These are phyloP conservation scores for Euborellia annulipes DNA, from an alignment of 1,140 invertebrate species.

Conservation along the genomic window DNA sequence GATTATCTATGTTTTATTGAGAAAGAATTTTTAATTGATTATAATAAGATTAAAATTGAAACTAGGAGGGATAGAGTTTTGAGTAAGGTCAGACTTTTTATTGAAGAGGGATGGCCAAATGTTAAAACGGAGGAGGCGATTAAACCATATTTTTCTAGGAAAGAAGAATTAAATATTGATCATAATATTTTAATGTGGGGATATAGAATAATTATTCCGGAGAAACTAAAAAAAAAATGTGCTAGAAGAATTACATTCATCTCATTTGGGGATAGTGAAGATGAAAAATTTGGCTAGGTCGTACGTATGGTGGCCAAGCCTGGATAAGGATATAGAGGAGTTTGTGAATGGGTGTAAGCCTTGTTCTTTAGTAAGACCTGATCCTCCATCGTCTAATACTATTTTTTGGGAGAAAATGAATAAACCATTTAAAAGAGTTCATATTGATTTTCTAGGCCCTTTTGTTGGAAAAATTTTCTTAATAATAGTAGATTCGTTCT, in stretches of 20 bases:
- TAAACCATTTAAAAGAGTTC: not conserved
- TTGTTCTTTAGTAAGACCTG: too few species aligned
- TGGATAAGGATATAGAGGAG: not conserved
- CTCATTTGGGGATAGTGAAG: constrained; percentile 9
- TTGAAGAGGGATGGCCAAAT: not conserved
- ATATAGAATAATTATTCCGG: constrained; percentile 3
- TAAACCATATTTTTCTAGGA: not conserved
- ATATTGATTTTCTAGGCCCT: not conserved
- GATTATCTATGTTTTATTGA: constrained; percentile 3
- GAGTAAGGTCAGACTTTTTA: not conserved
- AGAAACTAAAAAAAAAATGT: not conserved
- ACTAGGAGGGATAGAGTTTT: not conserved
- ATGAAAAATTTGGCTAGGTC: constrained; percentile 9
- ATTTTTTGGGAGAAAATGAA: not conserved
- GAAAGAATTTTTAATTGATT: not conserved
- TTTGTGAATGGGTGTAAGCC: too few species aligned
- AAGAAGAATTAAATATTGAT: constrained; percentile 8
- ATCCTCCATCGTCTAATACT: too few species aligned
- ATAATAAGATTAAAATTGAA: constrained; percentile 1
- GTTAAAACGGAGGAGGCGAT: too few species aligned
- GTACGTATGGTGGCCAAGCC: constrained; percentile 11
- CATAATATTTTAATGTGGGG: constrained; percentile 12
- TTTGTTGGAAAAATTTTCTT: not conserved
- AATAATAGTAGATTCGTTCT: not conserved
- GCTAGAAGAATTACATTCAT: constrained; percentile 7